A percentile compares a stretch with the other conserved stretches of the same genome.
phyloP scores from a whole-genome alignment of 2,113 vertebrate species.

The Hiodon tergisus region DNA sequence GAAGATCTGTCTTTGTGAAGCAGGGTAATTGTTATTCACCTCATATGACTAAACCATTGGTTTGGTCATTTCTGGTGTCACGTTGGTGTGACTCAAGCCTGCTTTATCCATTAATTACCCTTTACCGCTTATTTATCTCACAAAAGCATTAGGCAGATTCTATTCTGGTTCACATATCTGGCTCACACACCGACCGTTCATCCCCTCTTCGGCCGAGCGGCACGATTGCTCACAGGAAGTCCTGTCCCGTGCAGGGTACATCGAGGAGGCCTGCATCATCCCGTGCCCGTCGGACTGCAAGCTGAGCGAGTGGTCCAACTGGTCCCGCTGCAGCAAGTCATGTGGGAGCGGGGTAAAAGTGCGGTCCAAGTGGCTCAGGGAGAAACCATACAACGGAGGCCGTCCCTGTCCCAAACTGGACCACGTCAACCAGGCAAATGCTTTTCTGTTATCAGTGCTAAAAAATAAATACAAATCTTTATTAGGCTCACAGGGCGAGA shows the following conservation, averaged over 20 bases:
- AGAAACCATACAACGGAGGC: conserved; percentile 93
- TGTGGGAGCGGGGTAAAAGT: conserved; percentile 97
- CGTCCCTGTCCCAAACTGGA: conserved; percentile 94
- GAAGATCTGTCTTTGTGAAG: conserved; percentile 10
- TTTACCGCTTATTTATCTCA: too few species aligned
- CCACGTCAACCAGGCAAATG: conserved; percentile 88
- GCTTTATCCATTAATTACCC: too few species aligned
- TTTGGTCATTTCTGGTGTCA: conserved; percentile 45
- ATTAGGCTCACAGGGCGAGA: too few species aligned
- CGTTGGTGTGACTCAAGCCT: conserved; percentile 41
- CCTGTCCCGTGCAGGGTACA: conserved; percentile 71
- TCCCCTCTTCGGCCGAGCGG: background rate
- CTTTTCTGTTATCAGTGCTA: too few species aligned
- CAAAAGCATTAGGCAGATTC: too few species aligned
- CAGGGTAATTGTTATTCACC: background rate
- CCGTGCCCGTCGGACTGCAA: conserved; percentile 96
- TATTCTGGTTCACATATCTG: too few species aligned
- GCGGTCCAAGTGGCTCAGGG: conserved; percentile 92
- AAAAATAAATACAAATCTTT: too few species aligned
- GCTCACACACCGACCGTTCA: too few species aligned
- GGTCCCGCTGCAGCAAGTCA: conserved; percentile 95
- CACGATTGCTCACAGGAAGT: background rate
- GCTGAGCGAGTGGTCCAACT: conserved; percentile 97
- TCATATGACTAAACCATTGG: conserved; percentile 9
- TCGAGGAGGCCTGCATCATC: conserved; percentile 94